Evolutionary conservation across 2,797 vertebrate species (phyloP).

Genomic region (Pseudochirops cupreus): DNA sequence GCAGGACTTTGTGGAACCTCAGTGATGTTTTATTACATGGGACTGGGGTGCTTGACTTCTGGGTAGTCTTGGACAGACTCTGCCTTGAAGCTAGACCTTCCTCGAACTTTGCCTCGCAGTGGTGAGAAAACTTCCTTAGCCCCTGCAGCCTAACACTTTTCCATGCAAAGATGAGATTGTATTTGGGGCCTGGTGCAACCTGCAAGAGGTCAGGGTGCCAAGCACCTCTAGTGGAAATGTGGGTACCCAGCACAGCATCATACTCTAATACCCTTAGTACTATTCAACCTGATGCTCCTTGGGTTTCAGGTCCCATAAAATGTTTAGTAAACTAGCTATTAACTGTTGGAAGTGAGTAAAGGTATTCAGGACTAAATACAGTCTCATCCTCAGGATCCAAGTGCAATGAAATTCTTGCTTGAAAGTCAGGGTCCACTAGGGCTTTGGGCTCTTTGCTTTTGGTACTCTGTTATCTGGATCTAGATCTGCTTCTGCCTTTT

Average conservation of each 20-base stretch:
- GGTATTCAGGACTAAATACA: not conserved
- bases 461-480: not conserved
- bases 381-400: constrained; percentile 3
- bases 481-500: not conserved
- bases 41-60: not conserved
- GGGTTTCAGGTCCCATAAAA: not conserved
- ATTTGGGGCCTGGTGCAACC: not conserved
- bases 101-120: not conserved
- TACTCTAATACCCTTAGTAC: not conserved
- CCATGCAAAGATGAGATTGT: not conserved
- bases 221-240: not conserved
- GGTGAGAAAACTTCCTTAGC: not conserved
- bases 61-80: not conserved
- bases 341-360: not conserved
- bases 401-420: not conserved
- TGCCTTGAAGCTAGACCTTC: not conserved
- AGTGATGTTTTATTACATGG: not conserved
- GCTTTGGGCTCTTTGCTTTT: not conserved
- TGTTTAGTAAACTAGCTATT: not conserved
- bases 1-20: not conserved
- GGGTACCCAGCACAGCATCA: not conserved
- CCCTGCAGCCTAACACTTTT: not conserved
- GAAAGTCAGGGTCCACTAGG: not conserved
- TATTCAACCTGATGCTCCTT: not conserved
- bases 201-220: not conserved